Percentiles rank a stretch among this genome's conserved stretches.
Conservation (phyloP, 2,888 invertebrate genomes). For the Netelia virgata region DNA sequence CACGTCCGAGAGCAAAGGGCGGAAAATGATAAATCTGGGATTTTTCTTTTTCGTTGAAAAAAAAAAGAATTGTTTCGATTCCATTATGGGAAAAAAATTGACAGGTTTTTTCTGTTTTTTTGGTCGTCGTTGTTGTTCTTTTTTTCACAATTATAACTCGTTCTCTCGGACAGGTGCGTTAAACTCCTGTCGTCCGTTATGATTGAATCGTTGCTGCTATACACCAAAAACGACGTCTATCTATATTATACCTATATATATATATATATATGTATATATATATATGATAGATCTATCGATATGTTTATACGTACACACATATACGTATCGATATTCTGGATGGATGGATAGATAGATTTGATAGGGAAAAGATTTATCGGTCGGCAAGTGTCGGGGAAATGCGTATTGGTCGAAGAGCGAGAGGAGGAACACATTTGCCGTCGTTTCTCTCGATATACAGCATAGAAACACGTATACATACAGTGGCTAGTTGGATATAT, state of each 20-base stretch:
- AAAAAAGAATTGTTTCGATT: neutral
- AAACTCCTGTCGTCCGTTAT: slow-evolving; percentile 58
- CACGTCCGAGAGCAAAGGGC: too few relatives aligned
- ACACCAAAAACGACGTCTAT: slow-evolving; percentile 3
- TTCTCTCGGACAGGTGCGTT: slow-evolving; percentile 61
- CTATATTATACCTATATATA: slow-evolving; percentile 6
- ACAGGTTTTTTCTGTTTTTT: neutral
- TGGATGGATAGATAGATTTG: slow-evolving; percentile 67
- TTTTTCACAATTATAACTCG: slow-evolving; percentile 20
- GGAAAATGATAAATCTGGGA: neutral
- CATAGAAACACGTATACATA: neutral
- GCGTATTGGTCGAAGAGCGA: slow-evolving; percentile 48
- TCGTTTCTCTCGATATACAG: slow-evolving; percentile 34
- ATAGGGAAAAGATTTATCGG: slow-evolving; percentile 68
- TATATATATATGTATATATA: neutral
- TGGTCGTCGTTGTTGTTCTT: too few relatives aligned
- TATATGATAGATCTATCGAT: neutral
- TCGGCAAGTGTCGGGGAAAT: slow-evolving; percentile 60
- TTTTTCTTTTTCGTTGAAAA: neutral
- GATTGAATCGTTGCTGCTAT: slow-evolving; percentile 60
- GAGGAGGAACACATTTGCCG: slow-evolving; percentile 48
- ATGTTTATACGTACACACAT: neutral
- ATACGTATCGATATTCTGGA: slow-evolving; percentile 53
- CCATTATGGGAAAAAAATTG: neutral
- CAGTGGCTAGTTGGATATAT: neutral